Base-by-base conservation (phyloP, 2,113 vertebrate genomes). In the Saguinus imperator region DNA sequence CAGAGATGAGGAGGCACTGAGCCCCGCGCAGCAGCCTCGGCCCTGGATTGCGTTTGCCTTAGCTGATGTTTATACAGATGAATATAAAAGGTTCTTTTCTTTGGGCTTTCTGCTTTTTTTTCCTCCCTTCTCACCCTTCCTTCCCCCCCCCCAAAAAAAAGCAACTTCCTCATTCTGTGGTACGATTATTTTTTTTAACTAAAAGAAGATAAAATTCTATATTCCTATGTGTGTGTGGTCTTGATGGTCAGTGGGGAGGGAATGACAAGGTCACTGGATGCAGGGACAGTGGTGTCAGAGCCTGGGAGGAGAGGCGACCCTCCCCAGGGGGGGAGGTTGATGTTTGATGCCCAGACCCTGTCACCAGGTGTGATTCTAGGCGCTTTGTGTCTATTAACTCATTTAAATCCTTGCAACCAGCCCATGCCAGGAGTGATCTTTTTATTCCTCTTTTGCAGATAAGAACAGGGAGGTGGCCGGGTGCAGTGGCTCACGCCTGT, bases 191-290 rank as follows among this genome's bases (percentile, higher is more conserved):
- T 98, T 98, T 98, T 97, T 98, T 98, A 98, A 97, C 96, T 97
- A 97, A 98, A 98, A 97, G 96, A 98, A 98, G 98, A 98, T 98
- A 99, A 99, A 98, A 98, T 96, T 98, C 97, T 98, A 97, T 99
- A 97, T 99, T 99, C 98, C 94, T 98, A 98, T 87, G 76, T 6
- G 45, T 21, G 73, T 48, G 77, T 94, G 52, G 64, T 96, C 40
- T 92, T 90, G 50, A 25, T 82, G 80, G 61, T 43, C 25, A 27
- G 66, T 40, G 50, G 37, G 8, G 57, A 14, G 66, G n/a, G 2
- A 14, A 70, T 29, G 40, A 6, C 1, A 1, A 4, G 8, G 64
- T 37, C 50, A 1, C 32, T 13, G 83, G 50, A 50, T 29, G 27
- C 12, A 35, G 35, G 37, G 80, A 32, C 50, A 16, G 32, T 6